phyloP scores from a whole-genome alignment of 2,113 vertebrate genomes.

The Caranx ignobilis region DNA sequence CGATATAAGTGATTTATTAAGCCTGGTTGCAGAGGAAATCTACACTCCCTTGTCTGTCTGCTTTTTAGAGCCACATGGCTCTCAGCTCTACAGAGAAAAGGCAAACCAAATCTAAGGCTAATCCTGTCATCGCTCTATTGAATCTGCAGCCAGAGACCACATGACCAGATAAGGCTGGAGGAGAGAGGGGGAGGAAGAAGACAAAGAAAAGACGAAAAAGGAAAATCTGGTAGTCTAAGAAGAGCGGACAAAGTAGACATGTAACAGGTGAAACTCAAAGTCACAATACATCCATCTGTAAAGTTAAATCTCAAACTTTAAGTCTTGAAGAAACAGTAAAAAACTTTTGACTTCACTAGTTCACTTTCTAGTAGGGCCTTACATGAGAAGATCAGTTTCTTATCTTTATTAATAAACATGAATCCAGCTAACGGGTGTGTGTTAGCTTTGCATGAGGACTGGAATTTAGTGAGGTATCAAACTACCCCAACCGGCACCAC shows the following conservation, averaged over 20 bases:
- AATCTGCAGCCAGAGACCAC: conserved; percentile 54
- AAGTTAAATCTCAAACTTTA: background rate
- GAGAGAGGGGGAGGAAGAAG: background rate
- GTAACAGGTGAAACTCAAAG: background rate
- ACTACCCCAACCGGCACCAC: background rate
- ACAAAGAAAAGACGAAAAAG: background rate
- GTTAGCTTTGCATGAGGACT: background rate
- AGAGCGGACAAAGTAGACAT: background rate
- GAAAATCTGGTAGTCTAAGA: background rate
- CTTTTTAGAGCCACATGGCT: conserved; percentile 26
- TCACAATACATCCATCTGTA: background rate
- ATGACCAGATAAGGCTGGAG: conserved; percentile 33
- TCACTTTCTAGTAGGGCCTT: background rate
- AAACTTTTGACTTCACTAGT: background rate
- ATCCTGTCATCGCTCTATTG: conserved; percentile 61
- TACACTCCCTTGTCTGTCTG: conserved; percentile 34
- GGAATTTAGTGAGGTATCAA: background rate
- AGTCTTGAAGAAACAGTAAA: background rate
- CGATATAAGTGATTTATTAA: conserved; percentile 30
- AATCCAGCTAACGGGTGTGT: background rate
- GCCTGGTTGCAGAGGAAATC: conserved; percentile 36
- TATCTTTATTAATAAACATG: too few species aligned
- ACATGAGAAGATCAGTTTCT: background rate
- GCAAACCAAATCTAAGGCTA: conserved; percentile 58
- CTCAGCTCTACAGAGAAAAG: conserved; percentile 41